These are phyloP conservation scores for Idris sp. DNA, from an alignment of 1,140 invertebrate genomes.

Conservation along the genomic window DNA sequence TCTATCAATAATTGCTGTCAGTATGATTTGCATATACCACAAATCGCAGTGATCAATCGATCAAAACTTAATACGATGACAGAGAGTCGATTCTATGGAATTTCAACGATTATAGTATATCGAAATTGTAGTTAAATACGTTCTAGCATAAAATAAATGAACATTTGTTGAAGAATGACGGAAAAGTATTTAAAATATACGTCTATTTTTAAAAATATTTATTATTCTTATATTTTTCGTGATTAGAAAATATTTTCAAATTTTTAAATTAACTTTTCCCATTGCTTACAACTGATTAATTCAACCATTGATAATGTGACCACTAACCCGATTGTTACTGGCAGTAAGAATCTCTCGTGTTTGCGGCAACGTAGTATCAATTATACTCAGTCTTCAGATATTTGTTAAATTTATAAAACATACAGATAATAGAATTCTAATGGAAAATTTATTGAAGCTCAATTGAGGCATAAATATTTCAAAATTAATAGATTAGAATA, in stretches of 20 bases:
- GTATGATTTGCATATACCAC: constrained; percentile 49
- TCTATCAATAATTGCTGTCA: constrained; percentile 39
- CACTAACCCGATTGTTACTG: constrained; percentile 44
- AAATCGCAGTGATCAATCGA: constrained; percentile 46
- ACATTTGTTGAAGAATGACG: constrained; percentile 36
- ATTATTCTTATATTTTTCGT: constrained; percentile 11
- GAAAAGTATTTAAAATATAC: constrained; percentile 44
- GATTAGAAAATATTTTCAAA: constrained; percentile 19
- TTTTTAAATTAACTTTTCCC: background rate
- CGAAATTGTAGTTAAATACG: constrained; percentile 32
- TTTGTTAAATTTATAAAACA: too few relatives aligned
- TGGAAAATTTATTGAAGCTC: too few relatives aligned
- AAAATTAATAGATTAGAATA: too few relatives aligned
- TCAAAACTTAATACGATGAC: constrained; percentile 40
- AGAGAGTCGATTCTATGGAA: constrained; percentile 34
- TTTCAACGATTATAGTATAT: constrained; percentile 49
- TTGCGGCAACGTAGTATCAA: constrained; percentile 4
- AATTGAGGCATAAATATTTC: too few relatives aligned
- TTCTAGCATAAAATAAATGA: constrained; percentile 37
- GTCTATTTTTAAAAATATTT: constrained; percentile 27
- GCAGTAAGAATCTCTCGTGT: constrained; percentile 34
- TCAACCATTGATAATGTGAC: constrained; percentile 40
- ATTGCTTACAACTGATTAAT: constrained; percentile 21
- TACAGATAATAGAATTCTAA: too few relatives aligned
- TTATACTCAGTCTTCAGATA: too few relatives aligned